Conservation (phyloP, 2,888 invertebrate species). For the Euzophera pinguis region DNA sequence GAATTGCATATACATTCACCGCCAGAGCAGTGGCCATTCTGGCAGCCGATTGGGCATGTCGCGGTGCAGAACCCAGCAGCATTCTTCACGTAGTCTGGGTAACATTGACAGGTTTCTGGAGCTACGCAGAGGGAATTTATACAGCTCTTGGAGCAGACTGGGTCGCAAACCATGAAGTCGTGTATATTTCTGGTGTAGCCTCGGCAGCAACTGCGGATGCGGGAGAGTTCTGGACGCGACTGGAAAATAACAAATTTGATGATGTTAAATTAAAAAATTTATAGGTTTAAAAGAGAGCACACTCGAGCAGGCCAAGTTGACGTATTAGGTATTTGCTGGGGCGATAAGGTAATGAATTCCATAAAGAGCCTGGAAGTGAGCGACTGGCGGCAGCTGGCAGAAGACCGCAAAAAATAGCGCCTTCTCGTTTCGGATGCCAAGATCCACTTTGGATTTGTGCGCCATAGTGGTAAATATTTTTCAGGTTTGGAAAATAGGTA, state of each 20-base stretch:
- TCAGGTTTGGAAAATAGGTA: too few relatives aligned
- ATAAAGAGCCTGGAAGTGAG: too few relatives aligned
- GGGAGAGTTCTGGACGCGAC: constrained; percentile 82
- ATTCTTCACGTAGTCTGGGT: constrained; percentile 80
- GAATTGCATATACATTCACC: constrained; percentile 82
- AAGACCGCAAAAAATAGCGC: too few relatives aligned
- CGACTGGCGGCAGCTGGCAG: too few relatives aligned
- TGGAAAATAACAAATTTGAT: constrained; percentile 33
- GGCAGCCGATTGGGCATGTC: constrained; percentile 84
- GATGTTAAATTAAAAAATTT: not conserved
- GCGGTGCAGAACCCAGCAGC: constrained; percentile 78
- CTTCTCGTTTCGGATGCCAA: too few relatives aligned
- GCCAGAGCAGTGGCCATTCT: constrained; percentile 82
- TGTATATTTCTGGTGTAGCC: constrained; percentile 83
- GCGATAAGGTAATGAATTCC: too few relatives aligned
- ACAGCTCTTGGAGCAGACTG: constrained; percentile 81
- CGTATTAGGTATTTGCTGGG: too few relatives aligned
- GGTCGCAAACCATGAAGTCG: constrained; percentile 78
- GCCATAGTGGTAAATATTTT: too few relatives aligned
- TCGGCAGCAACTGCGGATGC: constrained; percentile 84
- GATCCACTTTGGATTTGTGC: too few relatives aligned
- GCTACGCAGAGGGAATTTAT: constrained; percentile 82
- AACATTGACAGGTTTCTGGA: constrained; percentile 82
- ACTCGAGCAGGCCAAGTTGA: too few relatives aligned
- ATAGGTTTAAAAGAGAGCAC: too few relatives aligned